Conservation (phyloP, 2,888 invertebrate genomes). For the Troides helena region DNA sequence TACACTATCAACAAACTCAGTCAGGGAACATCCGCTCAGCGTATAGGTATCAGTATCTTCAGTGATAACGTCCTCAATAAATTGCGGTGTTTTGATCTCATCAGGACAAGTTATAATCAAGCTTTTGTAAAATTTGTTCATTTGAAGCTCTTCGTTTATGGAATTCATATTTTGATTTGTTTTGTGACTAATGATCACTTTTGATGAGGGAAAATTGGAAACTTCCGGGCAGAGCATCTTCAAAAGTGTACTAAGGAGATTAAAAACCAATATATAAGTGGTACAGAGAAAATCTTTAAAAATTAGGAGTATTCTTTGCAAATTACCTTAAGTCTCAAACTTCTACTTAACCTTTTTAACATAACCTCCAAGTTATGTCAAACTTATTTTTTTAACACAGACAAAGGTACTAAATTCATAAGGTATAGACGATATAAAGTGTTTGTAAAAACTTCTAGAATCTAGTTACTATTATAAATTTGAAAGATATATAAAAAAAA, state of each 20-base stretch:
- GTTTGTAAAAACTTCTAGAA: no score
- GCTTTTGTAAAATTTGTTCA: constrained; percentile 66
- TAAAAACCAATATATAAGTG: background rate
- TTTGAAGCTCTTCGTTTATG: constrained; percentile 44
- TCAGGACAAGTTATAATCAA: constrained; percentile 65
- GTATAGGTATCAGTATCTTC: constrained; percentile 67
- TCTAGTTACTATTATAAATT: no score
- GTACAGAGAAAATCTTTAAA: background rate
- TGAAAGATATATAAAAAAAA: no score
- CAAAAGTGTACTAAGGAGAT: background rate
- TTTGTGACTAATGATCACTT: constrained; percentile 49
- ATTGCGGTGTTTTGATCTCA: constrained; percentile 53
- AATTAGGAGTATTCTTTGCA: no score
- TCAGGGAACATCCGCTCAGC: constrained; percentile 50
- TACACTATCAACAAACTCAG: constrained; percentile 53
- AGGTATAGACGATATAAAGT: no score
- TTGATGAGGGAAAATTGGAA: constrained; percentile 61
- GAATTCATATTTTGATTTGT: constrained; percentile 44
- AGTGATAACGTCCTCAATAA: constrained; percentile 50
- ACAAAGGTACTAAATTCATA: background rate
- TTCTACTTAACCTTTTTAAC: background rate
- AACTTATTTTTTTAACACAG: background rate
- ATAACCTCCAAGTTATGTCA: background rate
- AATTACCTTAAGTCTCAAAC: background rate
- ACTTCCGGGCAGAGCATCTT: constrained; percentile 69